A percentile compares a stretch with the other conserved stretches of the same genome.
Evolutionary conservation across 1,140 invertebrate species (phyloP).

Genomic region (Dinoponera quadriceps): DNA sequence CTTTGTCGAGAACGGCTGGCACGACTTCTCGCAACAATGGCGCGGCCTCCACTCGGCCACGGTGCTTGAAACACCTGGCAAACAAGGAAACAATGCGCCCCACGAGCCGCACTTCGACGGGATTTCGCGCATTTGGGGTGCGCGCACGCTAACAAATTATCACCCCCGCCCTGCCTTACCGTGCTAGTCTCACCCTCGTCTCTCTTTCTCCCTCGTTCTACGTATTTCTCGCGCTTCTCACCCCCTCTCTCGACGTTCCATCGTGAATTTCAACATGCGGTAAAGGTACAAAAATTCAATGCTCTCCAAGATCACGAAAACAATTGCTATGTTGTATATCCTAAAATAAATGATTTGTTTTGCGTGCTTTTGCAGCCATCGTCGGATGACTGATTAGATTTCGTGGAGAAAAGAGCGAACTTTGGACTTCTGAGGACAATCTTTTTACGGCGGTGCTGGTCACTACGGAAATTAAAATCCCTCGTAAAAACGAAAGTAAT

Average conservation of each 20-base stretch:
- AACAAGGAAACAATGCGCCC: slow-evolving; percentile 85
- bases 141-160: slow-evolving; percentile 83
- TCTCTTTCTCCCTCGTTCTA: neutral
- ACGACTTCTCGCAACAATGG: slow-evolving; percentile 83
- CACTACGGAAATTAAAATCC: no score
- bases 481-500: no score
- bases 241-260: slow-evolving; percentile 43
- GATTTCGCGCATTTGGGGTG: slow-evolving; percentile 84
- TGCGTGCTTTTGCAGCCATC: no score
- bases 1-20: slow-evolving; percentile 82
- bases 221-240: slow-evolving; percentile 35
- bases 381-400: no score
- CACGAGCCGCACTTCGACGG: slow-evolving; percentile 79
- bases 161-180: slow-evolving; percentile 67
- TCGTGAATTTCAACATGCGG: neutral
- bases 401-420: no score
- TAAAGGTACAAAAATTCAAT: no score
- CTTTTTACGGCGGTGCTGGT: no score
- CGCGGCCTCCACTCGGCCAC: slow-evolving; percentile 78
- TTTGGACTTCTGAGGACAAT: no score
- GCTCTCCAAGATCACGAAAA: no score
- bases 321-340: no score
- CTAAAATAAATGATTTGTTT: no score
- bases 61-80: slow-evolving; percentile 85
- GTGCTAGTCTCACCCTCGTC: neutral